Evolutionary conservation across 2,113 vertebrate species (phyloP).

Genomic region (Labeo rohita): DNA sequence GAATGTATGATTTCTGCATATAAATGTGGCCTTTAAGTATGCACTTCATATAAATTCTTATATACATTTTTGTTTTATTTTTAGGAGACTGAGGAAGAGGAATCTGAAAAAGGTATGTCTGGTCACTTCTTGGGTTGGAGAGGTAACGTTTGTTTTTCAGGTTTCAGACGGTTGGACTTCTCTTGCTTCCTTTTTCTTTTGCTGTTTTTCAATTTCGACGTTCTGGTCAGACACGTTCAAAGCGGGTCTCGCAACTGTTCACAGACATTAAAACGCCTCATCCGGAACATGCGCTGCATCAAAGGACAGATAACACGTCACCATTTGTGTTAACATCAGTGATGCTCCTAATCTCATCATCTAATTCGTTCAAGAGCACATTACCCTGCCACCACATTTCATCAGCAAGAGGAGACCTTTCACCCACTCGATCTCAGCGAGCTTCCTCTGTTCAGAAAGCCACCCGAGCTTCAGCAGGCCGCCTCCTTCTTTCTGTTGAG

Average conservation of each 20-base stretch:
- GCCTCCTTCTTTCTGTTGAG: not conserved
- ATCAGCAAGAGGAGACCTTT: slow-evolving; percentile 14
- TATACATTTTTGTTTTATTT: slow-evolving; percentile 65
- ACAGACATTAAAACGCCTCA: not conserved
- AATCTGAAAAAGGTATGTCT: slow-evolving; percentile 96
- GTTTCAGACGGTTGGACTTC: slow-evolving; percentile 46
- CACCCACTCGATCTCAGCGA: not conserved
- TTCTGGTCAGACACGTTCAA: not conserved
- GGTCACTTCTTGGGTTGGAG: slow-evolving; percentile 38
- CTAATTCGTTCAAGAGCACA: slow-evolving; percentile 21
- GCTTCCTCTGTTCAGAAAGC: slow-evolving; percentile 11
- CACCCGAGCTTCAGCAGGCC: slow-evolving; percentile 12
- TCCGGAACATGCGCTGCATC: slow-evolving; percentile 34
- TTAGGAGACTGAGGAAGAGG: slow-evolving; percentile 90
- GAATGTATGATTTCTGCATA: not conserved
- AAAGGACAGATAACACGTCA: not conserved
- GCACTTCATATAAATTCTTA: not conserved
- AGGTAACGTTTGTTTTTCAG: slow-evolving; percentile 45
- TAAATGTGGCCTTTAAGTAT: too few species aligned
- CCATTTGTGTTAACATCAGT: slow-evolving; percentile 31
- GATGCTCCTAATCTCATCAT: not conserved
- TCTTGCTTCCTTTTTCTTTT: slow-evolving; percentile 39
- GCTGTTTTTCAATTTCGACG: slow-evolving; percentile 23
- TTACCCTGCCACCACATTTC: not conserved
- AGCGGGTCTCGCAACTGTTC: not conserved